A percentile compares a stretch with the other conserved stretches of the same genome.
phyloP scores from a whole-genome alignment of 1,140 invertebrate species.

The Tetramorium parvispinum region DNA sequence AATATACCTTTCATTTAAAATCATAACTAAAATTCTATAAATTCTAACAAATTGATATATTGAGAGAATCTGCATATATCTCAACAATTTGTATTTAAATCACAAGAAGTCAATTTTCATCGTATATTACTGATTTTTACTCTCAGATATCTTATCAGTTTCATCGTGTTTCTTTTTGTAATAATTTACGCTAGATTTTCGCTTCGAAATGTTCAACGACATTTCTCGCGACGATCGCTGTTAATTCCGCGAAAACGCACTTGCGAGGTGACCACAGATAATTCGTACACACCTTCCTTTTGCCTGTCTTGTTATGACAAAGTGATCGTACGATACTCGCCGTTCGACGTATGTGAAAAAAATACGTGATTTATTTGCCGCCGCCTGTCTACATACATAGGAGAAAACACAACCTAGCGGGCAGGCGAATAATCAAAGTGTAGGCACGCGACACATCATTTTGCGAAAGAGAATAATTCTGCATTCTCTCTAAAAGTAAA shows the following conservation, averaged over 20 bases:
- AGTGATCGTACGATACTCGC: conserved; percentile 18
- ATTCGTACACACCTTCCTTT: conserved; percentile 19
- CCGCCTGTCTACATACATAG: conserved; percentile 28
- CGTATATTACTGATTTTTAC: background rate
- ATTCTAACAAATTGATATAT: background rate
- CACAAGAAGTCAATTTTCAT: background rate
- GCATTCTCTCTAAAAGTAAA: too few relatives aligned
- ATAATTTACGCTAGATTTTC: background rate
- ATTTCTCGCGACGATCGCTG: background rate
- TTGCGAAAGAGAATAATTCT: conserved; percentile 55
- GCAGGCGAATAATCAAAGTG: conserved; percentile 55
- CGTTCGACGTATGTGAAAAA: background rate
- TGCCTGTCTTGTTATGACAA: background rate
- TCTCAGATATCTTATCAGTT: background rate
- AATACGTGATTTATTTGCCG: conserved; percentile 63
- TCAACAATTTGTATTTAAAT: background rate
- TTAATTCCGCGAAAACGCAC: background rate
- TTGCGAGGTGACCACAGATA: conserved; percentile 1
- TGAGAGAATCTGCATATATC: background rate
- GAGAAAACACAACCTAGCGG: conserved; percentile 4
- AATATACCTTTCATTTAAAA: background rate
- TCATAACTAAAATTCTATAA: background rate
- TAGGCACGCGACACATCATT: conserved; percentile 40
- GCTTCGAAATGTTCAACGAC: background rate
- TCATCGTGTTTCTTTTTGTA: background rate